These are phyloP conservation scores for Mylabris phalerata DNA, from an alignment of 1,140 invertebrate genomes.

Conservation along the genomic window DNA sequence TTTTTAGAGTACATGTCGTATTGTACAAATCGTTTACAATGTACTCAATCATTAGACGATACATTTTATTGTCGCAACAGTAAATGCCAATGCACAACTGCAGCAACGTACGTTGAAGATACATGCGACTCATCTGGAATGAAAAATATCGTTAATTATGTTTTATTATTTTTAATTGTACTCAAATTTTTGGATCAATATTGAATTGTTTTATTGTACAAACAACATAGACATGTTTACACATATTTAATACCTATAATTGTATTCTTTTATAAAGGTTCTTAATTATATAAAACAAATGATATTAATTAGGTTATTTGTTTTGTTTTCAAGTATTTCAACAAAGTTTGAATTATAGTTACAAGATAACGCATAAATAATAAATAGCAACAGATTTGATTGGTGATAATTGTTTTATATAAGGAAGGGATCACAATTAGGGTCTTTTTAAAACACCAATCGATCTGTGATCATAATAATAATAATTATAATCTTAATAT, in stretches of 20 bases:
- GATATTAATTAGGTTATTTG: constrained; percentile 12
- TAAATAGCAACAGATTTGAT: no score
- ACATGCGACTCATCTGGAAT: background rate
- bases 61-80: constrained; percentile 1
- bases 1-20: constrained; percentile 1
- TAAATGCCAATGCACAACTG: constrained; percentile 7
- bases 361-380: background rate
- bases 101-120: background rate
- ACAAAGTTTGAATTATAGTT: constrained; percentile 15
- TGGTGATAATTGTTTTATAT: no score
- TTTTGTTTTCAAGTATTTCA: background rate
- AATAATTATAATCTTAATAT: background rate
- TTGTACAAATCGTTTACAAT: constrained; percentile 2
- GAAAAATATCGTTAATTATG: background rate
- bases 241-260: constrained; percentile 14
- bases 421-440: no score
- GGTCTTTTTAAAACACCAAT: background rate
- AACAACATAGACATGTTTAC: constrained; percentile 17
- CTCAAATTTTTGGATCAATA: background rate
- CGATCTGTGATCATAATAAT: background rate
- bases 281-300: constrained; percentile 11
- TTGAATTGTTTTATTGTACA: constrained; percentile 15
- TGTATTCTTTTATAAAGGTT: constrained; percentile 11
- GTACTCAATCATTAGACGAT: constrained; percentile 2
- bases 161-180: constrained; percentile 1